Base-by-base conservation (phyloP, 2,113 vertebrate genomes). In the Charadrius vociferus region DNA sequence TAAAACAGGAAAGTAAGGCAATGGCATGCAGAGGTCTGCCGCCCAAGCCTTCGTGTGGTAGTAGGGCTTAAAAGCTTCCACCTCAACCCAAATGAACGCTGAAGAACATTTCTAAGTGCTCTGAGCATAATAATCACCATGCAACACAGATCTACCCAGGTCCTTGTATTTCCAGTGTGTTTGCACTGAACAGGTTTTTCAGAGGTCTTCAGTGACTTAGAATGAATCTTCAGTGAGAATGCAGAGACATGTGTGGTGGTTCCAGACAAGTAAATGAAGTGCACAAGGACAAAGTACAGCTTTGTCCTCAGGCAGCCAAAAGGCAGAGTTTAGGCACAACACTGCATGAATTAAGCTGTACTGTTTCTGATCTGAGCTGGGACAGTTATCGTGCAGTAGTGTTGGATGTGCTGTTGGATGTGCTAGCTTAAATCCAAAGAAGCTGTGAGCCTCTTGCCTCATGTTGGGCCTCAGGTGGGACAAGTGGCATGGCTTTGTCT, bases 371-470 rank as follows among this genome's bases (percentile, higher is more conserved):
- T 27, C 49, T 26, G 53, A 86, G 58, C 68, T 37, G 79, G 37
- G 49, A n/a, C 17, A 15, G 9, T 47, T 27, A 7, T 8, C 1
- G 0, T 41, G 30, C 67, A 14, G 2, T 3, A 6, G 20, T 5
- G 18, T 12, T 5, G 9, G 67, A 16, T 34, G 3, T 72, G 39
- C 49, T 5, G 18, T 12, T 5, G 9, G 67, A 16, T 34, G 3
- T 72, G 39, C 49, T 61, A 36, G 5, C 59, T 36, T 10, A 29
- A 56, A 30, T 45, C 52, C 49, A 41, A 14, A 30, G 65, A 29
- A 26, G 18, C 12, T 43, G 19, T n/a, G 55, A 78, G 67, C 43
- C 53, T 61, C 30, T 0, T 32, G 68, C 68, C 32, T 81, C 6
- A 2, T 39, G 47, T 39, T 83, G 52, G 43, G 22, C 34, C 68